Percentiles rank a stretch among this genome's conserved stretches.
phyloP scores from a whole-genome alignment of 2,797 vertebrate genomes.

The Pseudocheirus occidentalis region DNA sequence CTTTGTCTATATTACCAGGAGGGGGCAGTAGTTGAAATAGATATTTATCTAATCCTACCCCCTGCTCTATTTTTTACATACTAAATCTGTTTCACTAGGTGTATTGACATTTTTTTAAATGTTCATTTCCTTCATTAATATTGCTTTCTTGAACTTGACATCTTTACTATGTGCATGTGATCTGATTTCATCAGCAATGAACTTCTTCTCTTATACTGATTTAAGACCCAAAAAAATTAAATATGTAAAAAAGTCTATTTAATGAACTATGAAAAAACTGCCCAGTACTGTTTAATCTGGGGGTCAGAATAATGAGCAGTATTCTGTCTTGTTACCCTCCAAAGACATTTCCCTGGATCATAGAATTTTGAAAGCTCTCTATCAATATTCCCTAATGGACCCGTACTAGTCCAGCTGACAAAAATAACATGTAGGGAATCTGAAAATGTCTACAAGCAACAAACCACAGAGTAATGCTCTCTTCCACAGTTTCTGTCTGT shows the following conservation, averaged over 20 bases:
- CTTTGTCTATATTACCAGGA: constrained; percentile 57
- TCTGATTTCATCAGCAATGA: constrained; percentile 12
- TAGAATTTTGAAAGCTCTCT: constrained; percentile 1
- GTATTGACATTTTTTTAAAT: constrained; percentile 32
- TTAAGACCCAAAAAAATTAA: background rate
- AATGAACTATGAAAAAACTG: background rate
- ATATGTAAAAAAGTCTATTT: background rate
- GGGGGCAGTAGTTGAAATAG: constrained; percentile 67
- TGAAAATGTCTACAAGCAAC: constrained; percentile 2
- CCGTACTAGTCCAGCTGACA: background rate
- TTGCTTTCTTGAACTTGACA: constrained; percentile 46
- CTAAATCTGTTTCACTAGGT: background rate
- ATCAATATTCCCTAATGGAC: background rate
- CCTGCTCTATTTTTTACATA: constrained; percentile 2
- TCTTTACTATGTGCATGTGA: constrained; percentile 31
- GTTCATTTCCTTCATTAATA: constrained; percentile 46
- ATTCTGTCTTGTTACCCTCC: constrained; percentile 10
- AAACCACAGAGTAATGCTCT: background rate
- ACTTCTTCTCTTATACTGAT: background rate
- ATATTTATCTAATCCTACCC: constrained; percentile 51
- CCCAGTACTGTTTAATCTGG: background rate
- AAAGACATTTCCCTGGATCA: constrained; percentile 24
- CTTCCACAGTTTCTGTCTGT: constrained; percentile 9
- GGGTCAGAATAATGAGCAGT: constrained; percentile 3
- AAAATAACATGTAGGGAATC: background rate